Conservation (phyloP, 2,888 invertebrate genomes). For the Parapristionchus giblindavisi region DNA sequence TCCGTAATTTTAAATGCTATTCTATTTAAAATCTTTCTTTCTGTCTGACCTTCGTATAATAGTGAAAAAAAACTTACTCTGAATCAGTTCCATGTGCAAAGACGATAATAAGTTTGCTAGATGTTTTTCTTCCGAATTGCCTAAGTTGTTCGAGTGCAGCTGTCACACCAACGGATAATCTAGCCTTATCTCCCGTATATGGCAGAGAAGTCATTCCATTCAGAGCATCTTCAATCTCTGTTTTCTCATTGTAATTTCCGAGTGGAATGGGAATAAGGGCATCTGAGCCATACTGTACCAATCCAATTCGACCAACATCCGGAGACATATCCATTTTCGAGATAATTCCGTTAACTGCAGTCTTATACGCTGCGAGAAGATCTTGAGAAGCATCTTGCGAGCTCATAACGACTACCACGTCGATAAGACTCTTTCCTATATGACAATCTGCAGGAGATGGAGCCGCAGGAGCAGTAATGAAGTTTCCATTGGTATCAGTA, state of each 20-base stretch:
- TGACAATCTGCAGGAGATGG: slow-evolving; percentile 40
- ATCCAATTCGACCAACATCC: slow-evolving; percentile 19
- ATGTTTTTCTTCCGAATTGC: not conserved
- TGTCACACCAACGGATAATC: slow-evolving; percentile 21
- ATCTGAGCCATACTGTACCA: slow-evolving; percentile 31
- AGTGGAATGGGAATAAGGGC: slow-evolving; percentile 16
- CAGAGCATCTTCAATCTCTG: slow-evolving; percentile 5
- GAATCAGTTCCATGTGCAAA: slow-evolving; percentile 16
- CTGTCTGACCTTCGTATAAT: too few relatives aligned
- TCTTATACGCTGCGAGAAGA: not conserved
- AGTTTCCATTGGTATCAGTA: slow-evolving; percentile 48
- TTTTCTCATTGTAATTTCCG: slow-evolving; percentile 14
- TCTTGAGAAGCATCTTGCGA: slow-evolving; percentile 13
- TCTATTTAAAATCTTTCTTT: too few relatives aligned
- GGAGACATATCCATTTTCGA: slow-evolving; percentile 22
- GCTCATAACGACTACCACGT: slow-evolving; percentile 9
- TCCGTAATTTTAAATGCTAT: too few relatives aligned
- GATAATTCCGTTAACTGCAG: slow-evolving; percentile 3
- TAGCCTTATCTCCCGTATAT: not conserved
- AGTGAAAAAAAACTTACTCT: slow-evolving; percentile 11
- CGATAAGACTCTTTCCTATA: slow-evolving; percentile 12
- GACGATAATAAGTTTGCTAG: slow-evolving; percentile 15
- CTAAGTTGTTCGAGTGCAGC: slow-evolving; percentile 34
- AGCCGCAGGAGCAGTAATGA: slow-evolving; percentile 39
- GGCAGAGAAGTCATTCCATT: not conserved